Conservation (phyloP, 2,888 invertebrate genomes). For the Caenorhabditis zanzibari region DNA sequence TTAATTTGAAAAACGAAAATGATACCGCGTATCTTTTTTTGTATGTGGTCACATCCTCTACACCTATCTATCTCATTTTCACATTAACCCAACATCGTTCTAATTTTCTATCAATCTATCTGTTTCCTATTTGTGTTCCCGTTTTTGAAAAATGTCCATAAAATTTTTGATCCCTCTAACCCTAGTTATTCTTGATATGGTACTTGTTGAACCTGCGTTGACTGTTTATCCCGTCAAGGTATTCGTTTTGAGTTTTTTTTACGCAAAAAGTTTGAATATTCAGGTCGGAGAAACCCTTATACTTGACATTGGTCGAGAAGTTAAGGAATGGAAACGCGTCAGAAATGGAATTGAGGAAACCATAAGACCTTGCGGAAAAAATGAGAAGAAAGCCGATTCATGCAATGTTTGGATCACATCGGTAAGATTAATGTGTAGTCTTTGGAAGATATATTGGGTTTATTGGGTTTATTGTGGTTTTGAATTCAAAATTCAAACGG, state of each 20-base stretch:
- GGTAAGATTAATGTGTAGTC: not conserved
- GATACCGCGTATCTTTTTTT: constrained; percentile 26
- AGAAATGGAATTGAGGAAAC: constrained; percentile 59
- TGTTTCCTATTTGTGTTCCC: not conserved
- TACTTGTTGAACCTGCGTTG: constrained; percentile 1
- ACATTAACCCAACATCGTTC: constrained; percentile 9
- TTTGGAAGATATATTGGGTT: not conserved
- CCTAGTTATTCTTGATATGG: not conserved
- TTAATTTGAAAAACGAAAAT: constrained; percentile 9
- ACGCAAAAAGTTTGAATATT: constrained; percentile 10
- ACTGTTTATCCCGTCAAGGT: constrained; percentile 55
- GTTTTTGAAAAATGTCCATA: not conserved
- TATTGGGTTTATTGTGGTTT: not conserved
- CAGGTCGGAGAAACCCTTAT: constrained; percentile 61
- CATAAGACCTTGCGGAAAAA: constrained; percentile 32
- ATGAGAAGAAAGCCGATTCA: not conserved
- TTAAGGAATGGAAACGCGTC: constrained; percentile 60
- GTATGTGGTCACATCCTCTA: constrained; percentile 1
- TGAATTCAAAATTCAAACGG: not conserved
- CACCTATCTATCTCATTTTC: constrained; percentile 21
- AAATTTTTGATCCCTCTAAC: not conserved
- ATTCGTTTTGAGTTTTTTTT: not conserved
- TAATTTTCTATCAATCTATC: constrained; percentile 11
- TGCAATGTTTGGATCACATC: constrained; percentile 31
- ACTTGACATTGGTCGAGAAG: constrained; percentile 64